Base-by-base conservation (phyloP, 2,888 invertebrate species). In the Drosophila anceps region DNA sequence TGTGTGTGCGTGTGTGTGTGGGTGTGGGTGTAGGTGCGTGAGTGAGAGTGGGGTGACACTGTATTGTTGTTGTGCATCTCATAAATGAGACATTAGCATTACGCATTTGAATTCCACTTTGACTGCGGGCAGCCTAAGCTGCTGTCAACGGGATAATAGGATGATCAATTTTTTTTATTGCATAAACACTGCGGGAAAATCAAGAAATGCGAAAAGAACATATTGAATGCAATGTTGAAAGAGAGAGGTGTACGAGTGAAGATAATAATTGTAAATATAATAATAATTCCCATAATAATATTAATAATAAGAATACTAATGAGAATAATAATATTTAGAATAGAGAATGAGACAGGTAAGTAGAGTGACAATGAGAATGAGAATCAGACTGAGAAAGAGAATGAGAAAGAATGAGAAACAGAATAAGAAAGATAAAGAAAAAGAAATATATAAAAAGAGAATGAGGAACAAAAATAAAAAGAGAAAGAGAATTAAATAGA, bases 21-120 rank as follows among this genome's bases (percentile, higher is more conserved):
- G 10, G 44, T 46, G 33, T 20, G 51, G 2, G 24, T 65, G n/a
- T n/a, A n/a, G n/a, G 57, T 12, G 51, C 61, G 44, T 15, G 24
- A 12, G 44, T 46, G 33, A 20, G 51, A n/a, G n/a, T 24, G 24
- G 24, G 2, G 24, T 65, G 48, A 20, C 10, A 9, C 18, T 13
- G 27, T 53, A 33, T 48, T 63, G 33, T 63, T 54, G 50, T 53
- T 67, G 39, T 55, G 65, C 73, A 82, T 74, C 27, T 54, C 81
- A 82, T 82, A 82, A 80, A 80, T 77, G 70, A 35, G 43, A 68
- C 80, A 80, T 82, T 83, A 82, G 81, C 80, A 76, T 77, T 79
- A 64, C 44, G 64, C 76, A 79, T 82, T 81, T 73, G 76, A 79
- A 79, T 73, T 50, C 64, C 59, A 12, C 77, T 53, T 33, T 73